Evolutionary conservation across 2,113 vertebrate species (phyloP).

Genomic region (Poicephalus gulielmi): DNA sequence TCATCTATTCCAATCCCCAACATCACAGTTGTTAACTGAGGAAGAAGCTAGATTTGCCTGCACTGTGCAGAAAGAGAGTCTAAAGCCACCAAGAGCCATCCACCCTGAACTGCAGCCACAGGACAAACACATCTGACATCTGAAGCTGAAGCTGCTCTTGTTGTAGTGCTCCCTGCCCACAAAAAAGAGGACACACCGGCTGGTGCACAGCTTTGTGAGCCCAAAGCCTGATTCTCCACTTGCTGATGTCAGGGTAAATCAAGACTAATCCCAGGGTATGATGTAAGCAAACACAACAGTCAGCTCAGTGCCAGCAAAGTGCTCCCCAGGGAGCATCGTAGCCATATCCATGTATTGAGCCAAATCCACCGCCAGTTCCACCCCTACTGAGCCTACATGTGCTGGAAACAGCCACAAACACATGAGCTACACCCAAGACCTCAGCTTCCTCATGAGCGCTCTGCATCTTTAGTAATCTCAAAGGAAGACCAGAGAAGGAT

Average conservation of each 20-base stretch:
- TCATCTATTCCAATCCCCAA: not conserved
- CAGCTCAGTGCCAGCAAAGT: not conserved
- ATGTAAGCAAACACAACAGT: not conserved
- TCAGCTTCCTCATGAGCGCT: not conserved
- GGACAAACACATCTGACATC: not conserved
- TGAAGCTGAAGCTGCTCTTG: not conserved
- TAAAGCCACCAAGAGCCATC: not conserved
- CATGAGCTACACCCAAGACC: not conserved
- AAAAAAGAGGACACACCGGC: not conserved
- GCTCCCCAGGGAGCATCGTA: not conserved
- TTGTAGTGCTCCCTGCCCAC: not conserved
- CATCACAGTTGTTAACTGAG: not conserved
- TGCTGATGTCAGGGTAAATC: not conserved
- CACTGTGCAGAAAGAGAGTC: not conserved
- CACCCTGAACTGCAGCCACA: not conserved
- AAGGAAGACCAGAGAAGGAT: not conserved
- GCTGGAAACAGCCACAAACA: not conserved
- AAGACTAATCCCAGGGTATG: not conserved
- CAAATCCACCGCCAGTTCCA: not conserved
- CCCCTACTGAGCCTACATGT: not conserved
- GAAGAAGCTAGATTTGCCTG: not conserved
- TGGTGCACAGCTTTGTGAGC: not conserved
- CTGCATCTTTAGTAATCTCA: not conserved
- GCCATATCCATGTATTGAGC: fast-evolving
- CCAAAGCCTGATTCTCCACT: not conserved